Base-by-base conservation (phyloP, 2,797 vertebrate species). In the Dicrostonyx torquatus region DNA sequence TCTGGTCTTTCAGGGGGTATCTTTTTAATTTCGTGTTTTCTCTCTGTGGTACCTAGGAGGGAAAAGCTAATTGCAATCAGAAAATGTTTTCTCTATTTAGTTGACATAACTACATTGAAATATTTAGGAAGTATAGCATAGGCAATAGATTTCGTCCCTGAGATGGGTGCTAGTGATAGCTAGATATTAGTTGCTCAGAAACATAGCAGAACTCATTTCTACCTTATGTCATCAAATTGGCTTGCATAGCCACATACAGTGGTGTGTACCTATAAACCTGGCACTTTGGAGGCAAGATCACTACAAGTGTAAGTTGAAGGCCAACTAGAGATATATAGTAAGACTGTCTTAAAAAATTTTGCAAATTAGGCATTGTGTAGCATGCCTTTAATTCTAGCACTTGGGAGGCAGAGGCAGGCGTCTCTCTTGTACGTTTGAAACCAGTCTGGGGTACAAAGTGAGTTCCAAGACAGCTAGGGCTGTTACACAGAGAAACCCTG, bases 1-100 rank as follows among this genome's bases (percentile, higher is more conserved):
- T 99, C 99, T 20, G 99, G 99, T 45, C 99, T 99, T 98, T 99
- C 99, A 26, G 99, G 99, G 95, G 99, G 99, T 97, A 99, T 98
- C 98, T 99, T 99, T 98, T 98, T 99, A 94, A 98, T 98, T 97
- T 99, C 99, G 43, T 98, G 98, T 98, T 99, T 99, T 98, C 99
- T 99, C 93, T 99, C 99, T 86, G 98, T 97, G 79, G 98, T 98
- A 87, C 97, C 98, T 98, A 96, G 29, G 26, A 85, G 73, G 90
- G 55, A 96, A 90, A 87, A 68, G 78, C 96, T 95, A 94, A 92
- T 15, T 91, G 24, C 92, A 75, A 95, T 95, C 60, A 96, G 82
- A 94, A 84, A 93, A 94, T 83, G 4, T 53, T 92, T 90, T 94
- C 53, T 89, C 22, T 34, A 68, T 80, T 58, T 62, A 91, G 78